Evolutionary conservation across 2,797 vertebrate genomes (phyloP), one percentile per base, ranked within the genome.

Genomic region (Gila robusta): DNA sequence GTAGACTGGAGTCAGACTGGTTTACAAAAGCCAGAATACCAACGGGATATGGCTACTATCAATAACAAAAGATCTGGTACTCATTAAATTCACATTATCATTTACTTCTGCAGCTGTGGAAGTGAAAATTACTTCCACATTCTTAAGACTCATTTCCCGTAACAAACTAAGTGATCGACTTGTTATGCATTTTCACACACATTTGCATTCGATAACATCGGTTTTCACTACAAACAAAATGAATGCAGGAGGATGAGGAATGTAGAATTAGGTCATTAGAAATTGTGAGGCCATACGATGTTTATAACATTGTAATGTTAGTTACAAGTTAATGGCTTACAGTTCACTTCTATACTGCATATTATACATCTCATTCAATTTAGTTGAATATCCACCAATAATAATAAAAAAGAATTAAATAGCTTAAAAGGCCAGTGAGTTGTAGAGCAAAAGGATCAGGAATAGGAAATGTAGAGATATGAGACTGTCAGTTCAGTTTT

Each of bases 241-340:
- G n/a, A 66, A 54, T 66, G 19, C 59, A 84, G 72, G 41, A 59
- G 52, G 17, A 14, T 16, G 54, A 73, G 19, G 35, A 85, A 70
- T 44, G 35, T 71, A 71, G 49, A 54, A 54, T 47, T 77, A 77
- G 47, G 37, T 74, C 54, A 35, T 14, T 44, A 44, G 26, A 28
- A 85, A 54, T 23, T 79, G 41, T 52, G 52, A 70, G 73, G 35
- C 6, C 41, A n/a, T n/a, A 35, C 26, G 35, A 69, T 23, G 37
- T 37, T 82, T 85, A 64, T 49, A 56, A 49, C 9, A 86, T 62
- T 12, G 62, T 76, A 69, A 52, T 10, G 47, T 62, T 73, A 85
- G 67, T 80, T 62, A 85, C 52, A 85, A 79, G 69, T 69, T 70
- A 86, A 88, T 88, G 89, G 87, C 87, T 88, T 90, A 81, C 82